Evolutionary conservation across 2,888 invertebrate species (phyloP), one percentile per base, ranked within the genome.

Genomic region (Kuschelorhynchus macadamiae): DNA sequence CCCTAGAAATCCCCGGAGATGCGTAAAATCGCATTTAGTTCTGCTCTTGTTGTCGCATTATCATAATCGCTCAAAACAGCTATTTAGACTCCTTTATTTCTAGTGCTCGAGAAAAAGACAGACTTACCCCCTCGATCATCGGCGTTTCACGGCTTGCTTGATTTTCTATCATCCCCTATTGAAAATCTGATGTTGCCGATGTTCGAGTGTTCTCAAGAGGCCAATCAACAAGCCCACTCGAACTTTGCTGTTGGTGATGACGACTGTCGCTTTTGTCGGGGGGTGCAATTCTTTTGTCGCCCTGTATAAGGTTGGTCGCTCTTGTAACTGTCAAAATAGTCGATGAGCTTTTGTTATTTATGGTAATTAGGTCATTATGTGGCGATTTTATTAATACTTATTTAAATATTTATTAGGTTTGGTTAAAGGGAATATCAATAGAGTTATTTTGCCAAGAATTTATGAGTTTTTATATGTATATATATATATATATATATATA

Each of bases 191-290:
- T 56, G 62, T 67, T 59, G 53, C 53, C 52, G 68, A 63, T 57
- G 63, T 68, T 68, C 63, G 46, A 68, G 63, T 68, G 67, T 57
- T 46, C 67, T 70, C 67, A 52, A 70, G 70, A 59, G 70, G 70
- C 70, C 70, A 70, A 70, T 70, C 66, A 61, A 56, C 57, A 36
- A 47, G 67, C 63, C 53, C 30, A 59, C 57, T 60, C 42, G 47
- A 53, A 25, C 41, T n/a, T n/a, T n/a, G n/a, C n/a, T n/a, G n/a
- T n/a, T n/a, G n/a, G n/a, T n/a, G 53, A 49, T 61, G 25, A 25
- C 59, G 59, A 59, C 21, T 55, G 52, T 64, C 56, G 56, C 32
- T 52, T 62, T 44, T 59, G 39, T 46, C 46, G 32, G 47, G 59
- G 41, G 59, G 50, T 42, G 60, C 30, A 50, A 41, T 20, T 60